Base-by-base conservation (phyloP, 1,140 invertebrate species). In the Neodiprion fabricii region DNA sequence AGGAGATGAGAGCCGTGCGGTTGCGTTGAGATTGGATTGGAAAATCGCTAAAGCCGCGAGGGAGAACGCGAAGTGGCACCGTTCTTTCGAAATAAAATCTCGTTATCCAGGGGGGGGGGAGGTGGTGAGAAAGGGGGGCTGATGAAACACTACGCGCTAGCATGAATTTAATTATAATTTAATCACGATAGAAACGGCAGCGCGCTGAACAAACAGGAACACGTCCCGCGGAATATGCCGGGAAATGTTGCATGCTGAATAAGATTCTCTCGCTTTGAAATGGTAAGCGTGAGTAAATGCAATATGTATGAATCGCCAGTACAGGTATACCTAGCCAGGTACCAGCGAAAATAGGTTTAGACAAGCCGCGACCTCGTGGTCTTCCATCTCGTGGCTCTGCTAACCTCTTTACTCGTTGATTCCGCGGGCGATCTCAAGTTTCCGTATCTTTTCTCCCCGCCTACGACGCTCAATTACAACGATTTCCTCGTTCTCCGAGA, bases 211-310 rank as follows among this genome's bases (percentile, higher is more conserved):
- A 61, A 61, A 61, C 53, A 61, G 53, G n/a, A 61, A 61, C 53
- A 17, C 53, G 53, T 61, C 11, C 53, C 53, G n/a, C 53, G 53
- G 53, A 61, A 17, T 61, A 61, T 17, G 5, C 53, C n/a, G n/a
- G 53, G 53, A 61, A 61, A 61, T 61, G 53, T 61, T 61, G 53
- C 53, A 61, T 61, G 53, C 53, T 61, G n/a, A 61, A 61, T 61
- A 17, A 61, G 53, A 61, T 12, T 61, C 53, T 17, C n/a, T 17
- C 53, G 53, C 53, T 61, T 61, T 61, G 53, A 61, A 61, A 61
- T 61, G 53, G 53, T 17, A 61, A 61, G 53, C 53, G 53, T 17
- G 53, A 61, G 53, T 61, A 61, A 61, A 61, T 61, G 53, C 53
- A 61, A 61, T 61, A 61, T 61, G 53, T 61, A 61, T 61, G 53